Base-by-base conservation (phyloP, 92 coral and sea anemone genomes). In the Montipora capitata region DNA sequence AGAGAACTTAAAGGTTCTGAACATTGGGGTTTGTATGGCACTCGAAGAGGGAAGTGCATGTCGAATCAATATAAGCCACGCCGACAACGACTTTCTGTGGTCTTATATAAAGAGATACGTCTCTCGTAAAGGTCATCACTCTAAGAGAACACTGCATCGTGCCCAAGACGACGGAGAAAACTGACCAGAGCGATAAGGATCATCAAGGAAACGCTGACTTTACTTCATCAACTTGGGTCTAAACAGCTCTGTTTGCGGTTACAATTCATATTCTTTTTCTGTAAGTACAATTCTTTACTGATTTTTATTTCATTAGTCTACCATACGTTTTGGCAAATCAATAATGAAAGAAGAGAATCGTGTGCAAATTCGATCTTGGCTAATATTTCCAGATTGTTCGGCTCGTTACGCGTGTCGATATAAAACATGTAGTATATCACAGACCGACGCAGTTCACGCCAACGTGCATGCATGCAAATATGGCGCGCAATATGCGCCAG, bases 51-150 rank as follows among this genome's bases (percentile, higher is more conserved):
- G 78, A 72, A 72, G 44, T 83, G 59, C 70, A 83, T 83, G 72
- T 83, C 80, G 78, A 71, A 62, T 61, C 87, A 83, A 83, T 83
- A 83, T 83, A 51, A 38, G 72, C 72, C 87, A 69, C 64, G 52
- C 73, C 79, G 80, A 57, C 72, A 83, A 59, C 79, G 61, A 72
- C 72, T 68, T 79, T 58, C 87, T 40, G 15, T 13, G 67, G 67
- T 74, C 59, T 64, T 44, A 79, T 69, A 49, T 68, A 81, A 81
- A 76, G 58, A 81, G 65, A 81, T 45, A 83, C 74, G 72, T 83
- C 87, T 79, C 64, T 82, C 61, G 40, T 43, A 73, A 71, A 81
- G 77, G 10, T 65, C 52, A 16, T 64, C 74, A 68, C 51, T 81
- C 48, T 68, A 15, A 44, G 3, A 18, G 79, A 58, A 44, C 63